phyloP scores from a whole-genome alignment of 92 coral and sea anemone species.

The Porites rus region DNA sequence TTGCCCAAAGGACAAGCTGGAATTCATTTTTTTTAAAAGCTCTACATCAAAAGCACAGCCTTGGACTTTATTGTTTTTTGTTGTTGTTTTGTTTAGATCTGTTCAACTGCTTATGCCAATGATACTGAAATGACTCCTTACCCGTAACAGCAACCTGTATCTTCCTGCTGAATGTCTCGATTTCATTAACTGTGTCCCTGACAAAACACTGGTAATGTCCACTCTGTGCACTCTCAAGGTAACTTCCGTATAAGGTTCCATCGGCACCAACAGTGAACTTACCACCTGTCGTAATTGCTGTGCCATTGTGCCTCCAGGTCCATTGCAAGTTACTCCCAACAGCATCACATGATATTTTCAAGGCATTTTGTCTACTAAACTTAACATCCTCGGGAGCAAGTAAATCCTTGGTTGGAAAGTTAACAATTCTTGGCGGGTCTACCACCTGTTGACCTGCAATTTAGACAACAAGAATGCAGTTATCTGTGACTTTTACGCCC shows the following conservation, averaged over 20 bases:
- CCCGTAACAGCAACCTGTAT: slow-evolving; percentile 56
- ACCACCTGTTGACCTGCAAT: neutral
- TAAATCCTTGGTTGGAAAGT: neutral
- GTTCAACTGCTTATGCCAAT: neutral
- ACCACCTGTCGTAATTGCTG: neutral
- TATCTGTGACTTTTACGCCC: no score
- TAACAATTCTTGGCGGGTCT: slow-evolving; percentile 6
- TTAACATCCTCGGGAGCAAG: slow-evolving; percentile 18
- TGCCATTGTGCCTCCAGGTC: slow-evolving; percentile 14
- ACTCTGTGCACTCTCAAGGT: slow-evolving; percentile 10
- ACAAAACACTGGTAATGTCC: slow-evolving; percentile 75
- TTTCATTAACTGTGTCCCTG: neutral
- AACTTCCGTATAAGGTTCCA: slow-evolving; percentile 3
- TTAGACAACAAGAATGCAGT: no score
- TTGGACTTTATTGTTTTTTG: no score
- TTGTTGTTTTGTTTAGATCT: no score
- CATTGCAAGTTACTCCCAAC: neutral
- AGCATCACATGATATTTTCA: slow-evolving; percentile 14
- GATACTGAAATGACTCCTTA: neutral
- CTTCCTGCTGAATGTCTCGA: slow-evolving; percentile 67
- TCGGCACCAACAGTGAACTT: neutral
- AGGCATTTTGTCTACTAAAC: neutral
- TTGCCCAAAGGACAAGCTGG: no score
- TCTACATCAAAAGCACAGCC: no score
- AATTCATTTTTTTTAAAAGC: no score